phyloP scores from a whole-genome alignment of 2,113 vertebrate genomes.

The Gymnorhina tibicen region DNA sequence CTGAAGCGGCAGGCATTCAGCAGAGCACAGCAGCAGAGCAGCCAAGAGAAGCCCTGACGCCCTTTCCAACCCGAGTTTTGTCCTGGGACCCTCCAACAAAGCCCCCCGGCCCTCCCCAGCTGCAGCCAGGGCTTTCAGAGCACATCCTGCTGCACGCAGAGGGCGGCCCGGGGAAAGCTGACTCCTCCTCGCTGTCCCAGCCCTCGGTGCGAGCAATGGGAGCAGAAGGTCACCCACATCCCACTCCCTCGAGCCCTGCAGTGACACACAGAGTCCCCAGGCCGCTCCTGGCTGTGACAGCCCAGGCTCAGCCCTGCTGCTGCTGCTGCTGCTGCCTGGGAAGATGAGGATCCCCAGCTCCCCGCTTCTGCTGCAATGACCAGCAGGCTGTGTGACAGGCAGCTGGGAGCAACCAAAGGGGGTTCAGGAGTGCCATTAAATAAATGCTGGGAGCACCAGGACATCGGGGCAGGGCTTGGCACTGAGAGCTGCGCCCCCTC shows the following conservation, averaged over 20 bases:
- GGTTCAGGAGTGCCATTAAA: neutral
- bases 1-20: neutral
- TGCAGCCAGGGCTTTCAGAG: neutral
- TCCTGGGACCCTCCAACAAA: neutral
- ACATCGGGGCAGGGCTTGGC: fast-evolving
- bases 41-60: neutral
- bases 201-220: neutral
- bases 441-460: neutral
- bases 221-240: neutral
- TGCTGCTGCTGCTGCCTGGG: neutral
- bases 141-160: neutral
- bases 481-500: neutral
- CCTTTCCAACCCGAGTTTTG: neutral
- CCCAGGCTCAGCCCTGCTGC: neutral
- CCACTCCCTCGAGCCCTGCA: neutral
- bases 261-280: neutral
- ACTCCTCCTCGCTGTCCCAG: neutral
- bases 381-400: neutral
- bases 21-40: neutral
- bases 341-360: neutral
- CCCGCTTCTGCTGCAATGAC: neutral
- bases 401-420: neutral
- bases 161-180: neutral
- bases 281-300: neutral
- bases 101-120: neutral